phyloP scores from a whole-genome alignment of 2,113 vertebrate species.

The Notarius quadriscutis region DNA sequence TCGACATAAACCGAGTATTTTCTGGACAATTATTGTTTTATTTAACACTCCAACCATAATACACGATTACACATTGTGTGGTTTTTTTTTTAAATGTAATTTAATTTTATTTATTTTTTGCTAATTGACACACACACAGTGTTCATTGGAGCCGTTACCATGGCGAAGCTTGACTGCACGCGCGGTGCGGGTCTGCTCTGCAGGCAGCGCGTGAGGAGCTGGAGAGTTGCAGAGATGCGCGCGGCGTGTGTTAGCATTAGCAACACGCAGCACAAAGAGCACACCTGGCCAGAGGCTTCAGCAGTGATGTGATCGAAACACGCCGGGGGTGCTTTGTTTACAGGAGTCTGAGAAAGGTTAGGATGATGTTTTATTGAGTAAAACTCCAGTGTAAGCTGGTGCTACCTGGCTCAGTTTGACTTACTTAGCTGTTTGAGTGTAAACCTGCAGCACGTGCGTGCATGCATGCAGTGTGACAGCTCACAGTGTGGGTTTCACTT shows the following conservation, averaged over 20 bases:
- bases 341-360: background rate
- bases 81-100: no score
- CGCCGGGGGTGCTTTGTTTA: background rate
- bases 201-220: background rate
- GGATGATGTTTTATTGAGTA: background rate
- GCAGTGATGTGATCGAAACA: background rate
- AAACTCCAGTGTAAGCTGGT: background rate
- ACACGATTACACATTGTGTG: background rate
- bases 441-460: background rate
- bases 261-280: background rate
- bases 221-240: conserved; percentile 7
- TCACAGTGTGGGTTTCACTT: background rate
- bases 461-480: background rate
- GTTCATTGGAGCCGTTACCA: background rate
- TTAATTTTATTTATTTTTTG: no score
- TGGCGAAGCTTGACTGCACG: no score
- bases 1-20: background rate
- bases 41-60: background rate
- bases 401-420: background rate
- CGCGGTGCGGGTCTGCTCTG: background rate
- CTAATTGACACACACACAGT: background rate
- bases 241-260: background rate
- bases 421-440: background rate
- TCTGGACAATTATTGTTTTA: background rate
- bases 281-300: no score